A percentile compares a stretch with the other conserved stretches of the same genome.
These are phyloP conservation scores for Sanderia malayensis DNA, from an alignment of 30 jellyfish, hydroid and myxozoan genomes.

Conservation along the genomic window DNA sequence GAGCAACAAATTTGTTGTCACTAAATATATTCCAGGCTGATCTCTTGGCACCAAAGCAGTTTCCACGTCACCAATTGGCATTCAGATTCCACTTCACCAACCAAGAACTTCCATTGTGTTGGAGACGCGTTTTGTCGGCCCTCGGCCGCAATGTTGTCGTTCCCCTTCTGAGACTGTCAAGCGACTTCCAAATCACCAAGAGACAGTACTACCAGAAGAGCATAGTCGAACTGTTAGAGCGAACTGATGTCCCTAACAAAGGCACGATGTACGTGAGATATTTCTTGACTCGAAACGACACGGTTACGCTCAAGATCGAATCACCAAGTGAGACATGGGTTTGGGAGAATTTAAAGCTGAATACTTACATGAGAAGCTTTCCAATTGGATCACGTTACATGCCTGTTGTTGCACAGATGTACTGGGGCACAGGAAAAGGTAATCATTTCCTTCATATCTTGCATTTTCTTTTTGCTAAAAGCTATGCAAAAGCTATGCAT, in stretches of 20 bases:
- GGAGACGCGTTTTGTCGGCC: conserved; percentile 42
- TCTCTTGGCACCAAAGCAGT: conserved; percentile 43
- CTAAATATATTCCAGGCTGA: too few relatives aligned
- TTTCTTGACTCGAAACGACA: conserved; percentile 40
- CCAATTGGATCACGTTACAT: conserved; percentile 40
- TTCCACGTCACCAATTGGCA: conserved; percentile 70
- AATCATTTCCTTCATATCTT: neutral
- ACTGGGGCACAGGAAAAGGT: conserved; percentile 44
- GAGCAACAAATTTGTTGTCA: too few relatives aligned
- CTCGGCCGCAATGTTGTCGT: conserved; percentile 19
- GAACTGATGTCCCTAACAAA: conserved; percentile 24
- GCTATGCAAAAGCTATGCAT: too few relatives aligned
- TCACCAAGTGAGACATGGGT: conserved; percentile 51
- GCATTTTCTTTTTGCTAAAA: neutral
- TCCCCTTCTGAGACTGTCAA: conserved; percentile 37
- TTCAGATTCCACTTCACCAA: conserved; percentile 56
- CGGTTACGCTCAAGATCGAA: conserved; percentile 29
- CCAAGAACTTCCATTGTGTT: conserved; percentile 40
- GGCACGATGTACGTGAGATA: conserved; percentile 38
- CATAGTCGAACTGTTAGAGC: neutral
- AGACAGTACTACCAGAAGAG: conserved; percentile 26
- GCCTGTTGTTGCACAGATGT: conserved; percentile 31
- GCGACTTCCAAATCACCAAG: conserved; percentile 39
- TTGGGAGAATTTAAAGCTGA: conserved; percentile 35
- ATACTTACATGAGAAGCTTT: conserved; percentile 28